Evolutionary conservation across 2,797 vertebrate genomes (phyloP).

Genomic region (Sparus aurata): DNA sequence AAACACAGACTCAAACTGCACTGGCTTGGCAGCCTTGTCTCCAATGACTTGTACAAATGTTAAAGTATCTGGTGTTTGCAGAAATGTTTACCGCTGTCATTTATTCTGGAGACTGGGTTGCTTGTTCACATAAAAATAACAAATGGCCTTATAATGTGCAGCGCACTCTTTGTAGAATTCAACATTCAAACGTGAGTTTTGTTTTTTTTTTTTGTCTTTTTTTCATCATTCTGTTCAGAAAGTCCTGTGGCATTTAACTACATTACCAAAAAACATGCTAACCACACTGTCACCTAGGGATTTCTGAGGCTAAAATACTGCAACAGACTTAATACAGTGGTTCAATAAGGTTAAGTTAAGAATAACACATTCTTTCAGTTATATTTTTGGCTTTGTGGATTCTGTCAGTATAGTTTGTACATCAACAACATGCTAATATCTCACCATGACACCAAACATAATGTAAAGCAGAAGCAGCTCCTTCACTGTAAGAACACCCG

Average conservation of each 20-base stretch:
- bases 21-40: no score
- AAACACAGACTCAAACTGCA: no score
- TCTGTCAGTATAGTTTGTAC: neutral
- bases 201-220: neutral
- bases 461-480: constrained; percentile 12
- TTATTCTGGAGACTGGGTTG: neutral
- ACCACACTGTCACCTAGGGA: neutral
- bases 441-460: neutral
- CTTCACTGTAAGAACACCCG: neutral
- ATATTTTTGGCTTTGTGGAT: neutral
- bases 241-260: neutral
- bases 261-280: neutral
- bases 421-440: neutral
- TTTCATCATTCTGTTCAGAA: neutral
- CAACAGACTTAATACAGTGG: no score
- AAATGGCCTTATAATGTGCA: neutral
- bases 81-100: no score
- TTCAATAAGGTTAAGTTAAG: neutral
- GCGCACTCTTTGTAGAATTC: neutral
- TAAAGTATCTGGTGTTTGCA: no score
- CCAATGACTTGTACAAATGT: no score
- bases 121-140: neutral
- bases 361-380: neutral
- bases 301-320: neutral
- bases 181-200: no score